These are phyloP conservation scores for Pectinophora gossypiella DNA, from an alignment of 1,140 invertebrate species.

Conservation along the genomic window DNA sequence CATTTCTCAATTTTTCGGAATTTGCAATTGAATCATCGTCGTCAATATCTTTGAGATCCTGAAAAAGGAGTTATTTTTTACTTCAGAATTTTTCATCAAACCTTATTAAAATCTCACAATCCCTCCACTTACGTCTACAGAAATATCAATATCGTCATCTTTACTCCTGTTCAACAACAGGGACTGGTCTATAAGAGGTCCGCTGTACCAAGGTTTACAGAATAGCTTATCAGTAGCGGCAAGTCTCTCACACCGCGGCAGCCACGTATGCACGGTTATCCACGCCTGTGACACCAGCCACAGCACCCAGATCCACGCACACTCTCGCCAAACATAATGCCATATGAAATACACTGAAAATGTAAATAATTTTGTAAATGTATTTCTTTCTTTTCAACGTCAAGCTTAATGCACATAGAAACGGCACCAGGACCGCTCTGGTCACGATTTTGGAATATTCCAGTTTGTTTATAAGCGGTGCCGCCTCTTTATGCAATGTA, in stretches of 20 bases:
- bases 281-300: constrained; percentile 95
- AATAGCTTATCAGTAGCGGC: constrained; percentile 97
- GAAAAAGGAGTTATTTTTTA: constrained; percentile 13
- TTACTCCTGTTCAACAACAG: constrained; percentile 93
- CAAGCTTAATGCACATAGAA: too few relatives aligned
- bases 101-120: too few relatives aligned
- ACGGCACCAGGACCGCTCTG: too few relatives aligned
- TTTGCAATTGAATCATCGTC: constrained; percentile 31
- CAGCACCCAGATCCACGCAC: constrained; percentile 93
- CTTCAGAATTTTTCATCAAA: too few relatives aligned
- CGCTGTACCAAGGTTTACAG: constrained; percentile 94
- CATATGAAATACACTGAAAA: constrained; percentile 84
- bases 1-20: constrained; percentile 33
- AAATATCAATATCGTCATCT: constrained; percentile 94
- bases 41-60: constrained; percentile 36
- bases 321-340: constrained; percentile 88
- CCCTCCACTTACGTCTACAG: constrained; percentile 81
- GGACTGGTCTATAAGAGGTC: constrained; percentile 94
- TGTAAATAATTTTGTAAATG: too few relatives aligned
- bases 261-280: constrained; percentile 97
- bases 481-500: too few relatives aligned
- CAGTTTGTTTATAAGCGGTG: too few relatives aligned
- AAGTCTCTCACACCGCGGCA: constrained; percentile 94
- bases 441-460: too few relatives aligned
- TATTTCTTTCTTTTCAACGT: too few relatives aligned